Base-by-base conservation (phyloP, 2,888 invertebrate genomes). In the Perdita meconis region DNA sequence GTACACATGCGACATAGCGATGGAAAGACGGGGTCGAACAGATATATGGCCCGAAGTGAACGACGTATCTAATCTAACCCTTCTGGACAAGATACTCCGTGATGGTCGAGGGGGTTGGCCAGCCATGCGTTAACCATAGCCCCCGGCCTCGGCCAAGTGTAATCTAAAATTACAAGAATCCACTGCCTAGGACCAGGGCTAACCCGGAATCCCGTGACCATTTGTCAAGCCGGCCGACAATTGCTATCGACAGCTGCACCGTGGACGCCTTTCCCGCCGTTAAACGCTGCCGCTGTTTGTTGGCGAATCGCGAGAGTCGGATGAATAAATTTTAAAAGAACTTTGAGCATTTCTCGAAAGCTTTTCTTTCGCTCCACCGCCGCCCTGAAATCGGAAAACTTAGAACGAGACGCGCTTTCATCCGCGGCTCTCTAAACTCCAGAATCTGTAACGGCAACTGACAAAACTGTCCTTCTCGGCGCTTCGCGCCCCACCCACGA, bases 51-150 rank as follows among this genome's bases (percentile, higher is more conserved):
- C 87, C 77, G 77, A 84, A 86, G 86, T 87, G 89, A 88, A 88
- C 89, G 89, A 91, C 89, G 89, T 90, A 88, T 92, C 92, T 90
- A 91, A 92, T 92, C 91, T 89, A 89, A 91, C 91, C 90, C 91
- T 90, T 91, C 87, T 86, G 88, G 89, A 90, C 90, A 90, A 90
- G 90, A 90, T 91, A 90, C 89, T 87, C 87, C 80, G 86, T 86
- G 88, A 88, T 85, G 88, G 83, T 73, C 81, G 83, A 72, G 74
- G 78, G 75, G 82, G 61, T 80, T 74, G 84, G 44, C 70, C 73
- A 80, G 53, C 80, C 84, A 84, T 86, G 85, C 86, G 85, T 86
- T 86, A 83, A 86, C 85, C 82, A 67, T 82, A 44, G 73, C 79
- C 75, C 68, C 64, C 22, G 78, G 65, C 56, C 19, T n/a, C 78